Evolutionary conservation across 2,888 invertebrate species (phyloP).

Genomic region (Cryptocheilus praepositus): DNA sequence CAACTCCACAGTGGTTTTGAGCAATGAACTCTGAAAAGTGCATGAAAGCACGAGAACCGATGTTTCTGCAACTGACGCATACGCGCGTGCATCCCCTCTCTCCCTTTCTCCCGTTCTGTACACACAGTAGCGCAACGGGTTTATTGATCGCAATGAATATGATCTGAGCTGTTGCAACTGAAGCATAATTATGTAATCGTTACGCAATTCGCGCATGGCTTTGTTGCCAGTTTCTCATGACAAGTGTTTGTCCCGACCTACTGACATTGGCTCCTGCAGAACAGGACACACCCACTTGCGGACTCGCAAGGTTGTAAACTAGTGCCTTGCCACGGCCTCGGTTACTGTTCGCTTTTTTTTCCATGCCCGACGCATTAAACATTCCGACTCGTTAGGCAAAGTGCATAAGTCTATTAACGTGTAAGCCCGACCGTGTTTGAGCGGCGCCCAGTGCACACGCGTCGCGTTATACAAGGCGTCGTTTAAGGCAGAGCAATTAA

Average conservation of each 20-base stretch:
- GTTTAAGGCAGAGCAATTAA: too few relatives aligned
- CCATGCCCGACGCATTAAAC: not conserved
- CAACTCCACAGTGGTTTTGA: not conserved
- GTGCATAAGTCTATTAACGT: too few relatives aligned
- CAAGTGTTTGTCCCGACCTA: conserved; percentile 35
- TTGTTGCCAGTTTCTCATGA: conserved; percentile 35
- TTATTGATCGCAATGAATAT: conserved; percentile 41
- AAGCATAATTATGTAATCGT: conserved; percentile 40
- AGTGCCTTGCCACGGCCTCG: conserved; percentile 9
- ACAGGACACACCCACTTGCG: conserved; percentile 29
- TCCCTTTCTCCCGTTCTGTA: not conserved
- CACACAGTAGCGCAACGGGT: conserved; percentile 24
- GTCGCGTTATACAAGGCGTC: too few relatives aligned
- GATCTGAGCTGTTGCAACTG: conserved; percentile 25
- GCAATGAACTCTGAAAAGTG: too few relatives aligned
- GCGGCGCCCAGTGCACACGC: too few relatives aligned
- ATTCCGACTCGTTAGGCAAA: too few relatives aligned
- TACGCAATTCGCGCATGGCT: conserved; percentile 41
- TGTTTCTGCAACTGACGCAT: too few relatives aligned
- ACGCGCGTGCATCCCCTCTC: too few relatives aligned
- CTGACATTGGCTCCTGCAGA: conserved; percentile 35
- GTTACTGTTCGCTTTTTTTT: not conserved
- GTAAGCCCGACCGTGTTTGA: too few relatives aligned
- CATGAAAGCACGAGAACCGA: too few relatives aligned
- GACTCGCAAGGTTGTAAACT: conserved; percentile 24